phyloP scores from a whole-genome alignment of 1,140 invertebrate genomes.

The Stenopsyche tienmushanensis region DNA sequence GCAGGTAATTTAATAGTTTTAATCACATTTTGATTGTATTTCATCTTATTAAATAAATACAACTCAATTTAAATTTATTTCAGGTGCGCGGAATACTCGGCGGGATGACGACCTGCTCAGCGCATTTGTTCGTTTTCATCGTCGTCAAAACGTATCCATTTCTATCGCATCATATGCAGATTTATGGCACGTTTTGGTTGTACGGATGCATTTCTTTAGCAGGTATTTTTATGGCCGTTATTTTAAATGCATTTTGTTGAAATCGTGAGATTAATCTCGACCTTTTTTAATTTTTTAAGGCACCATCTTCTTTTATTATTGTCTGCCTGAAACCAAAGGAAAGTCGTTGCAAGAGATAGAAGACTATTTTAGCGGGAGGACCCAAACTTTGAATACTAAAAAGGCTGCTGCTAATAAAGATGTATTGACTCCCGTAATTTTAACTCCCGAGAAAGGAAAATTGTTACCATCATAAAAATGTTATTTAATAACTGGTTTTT shows the following conservation, averaged over 20 bases:
- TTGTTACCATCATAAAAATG: conserved; percentile 31
- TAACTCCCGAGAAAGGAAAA: conserved; percentile 38
- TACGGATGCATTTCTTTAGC: conserved; percentile 64
- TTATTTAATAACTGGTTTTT: conserved; percentile 4
- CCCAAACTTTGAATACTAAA: conserved; percentile 46
- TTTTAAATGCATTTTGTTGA: conserved; percentile 6
- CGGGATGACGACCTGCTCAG: conserved; percentile 65
- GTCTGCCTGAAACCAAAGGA: conserved; percentile 80
- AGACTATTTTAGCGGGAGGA: conserved; percentile 64
- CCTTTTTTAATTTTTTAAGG: too few relatives aligned
- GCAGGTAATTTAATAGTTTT: conserved; percentile 44
- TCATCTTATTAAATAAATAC: conserved; percentile 19
- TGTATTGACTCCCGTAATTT: conserved; percentile 10
- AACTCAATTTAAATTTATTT: conserved; percentile 34
- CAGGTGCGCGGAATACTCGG: conserved; percentile 67
- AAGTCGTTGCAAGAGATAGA: conserved; percentile 76
- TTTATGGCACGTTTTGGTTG: conserved; percentile 62
- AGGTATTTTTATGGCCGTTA: conserved; percentile 50
- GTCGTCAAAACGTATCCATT: conserved; percentile 69
- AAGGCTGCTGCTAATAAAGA: conserved; percentile 22
- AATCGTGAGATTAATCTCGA: too few relatives aligned
- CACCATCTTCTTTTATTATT: conserved; percentile 61
- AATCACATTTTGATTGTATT: neutral
- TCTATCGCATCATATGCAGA: conserved; percentile 53
- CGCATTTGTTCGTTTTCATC: conserved; percentile 64